Evolutionary conservation across 2,113 vertebrate genomes (phyloP), one percentile per base, ranked within the genome.

Genomic region (Podarcis cretensis): DNA sequence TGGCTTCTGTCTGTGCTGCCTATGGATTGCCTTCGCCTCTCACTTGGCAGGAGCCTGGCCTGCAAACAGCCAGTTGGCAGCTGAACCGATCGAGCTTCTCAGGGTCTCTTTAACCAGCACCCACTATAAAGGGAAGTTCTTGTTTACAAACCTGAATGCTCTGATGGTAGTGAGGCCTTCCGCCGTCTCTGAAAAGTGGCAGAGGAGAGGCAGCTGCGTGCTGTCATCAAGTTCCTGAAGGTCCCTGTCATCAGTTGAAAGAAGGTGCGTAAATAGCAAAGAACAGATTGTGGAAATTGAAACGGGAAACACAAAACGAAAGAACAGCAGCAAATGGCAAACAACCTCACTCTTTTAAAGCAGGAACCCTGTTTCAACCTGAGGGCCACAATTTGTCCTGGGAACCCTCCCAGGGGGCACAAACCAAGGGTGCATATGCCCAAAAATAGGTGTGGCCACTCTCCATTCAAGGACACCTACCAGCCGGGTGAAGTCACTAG

Each of bases 91-190:
- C 35, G 23, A 20, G n/a, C 10, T 18, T 68, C 35, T 25, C 48
- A 16, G 13, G 37, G 16, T 18, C 5, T 12, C 18, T 30, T 37
- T 75, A 20, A 6, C 32, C 32, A 14, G 27, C 8, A 21, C 10
- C 57, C 32, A 25, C 23, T 18, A 7, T 25, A 81, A 66, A 40
- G 63, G 30, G n/a, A 48, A 66, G 8, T 23, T 9, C 73, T 74
- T 16, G 6, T 71, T 88, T 81, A 93, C 94, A 87, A 69, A 99
- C 99, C 98, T 97, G 74, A 99, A 99, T 0, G 99, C 99, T 94
- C 99, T 97, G 57, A 99, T 99, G 32, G 99, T 99, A 79, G 99
- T 99, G 75, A 99, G 98, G 14, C 99, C 99, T 93, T 99, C 99
- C 0, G 98, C 98, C 0, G 99, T 99, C 96, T 99, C 99, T 23